Evolutionary conservation across 2,113 vertebrate species (phyloP).

Genomic region (Sinocyclocheilus maitianheensis): DNA sequence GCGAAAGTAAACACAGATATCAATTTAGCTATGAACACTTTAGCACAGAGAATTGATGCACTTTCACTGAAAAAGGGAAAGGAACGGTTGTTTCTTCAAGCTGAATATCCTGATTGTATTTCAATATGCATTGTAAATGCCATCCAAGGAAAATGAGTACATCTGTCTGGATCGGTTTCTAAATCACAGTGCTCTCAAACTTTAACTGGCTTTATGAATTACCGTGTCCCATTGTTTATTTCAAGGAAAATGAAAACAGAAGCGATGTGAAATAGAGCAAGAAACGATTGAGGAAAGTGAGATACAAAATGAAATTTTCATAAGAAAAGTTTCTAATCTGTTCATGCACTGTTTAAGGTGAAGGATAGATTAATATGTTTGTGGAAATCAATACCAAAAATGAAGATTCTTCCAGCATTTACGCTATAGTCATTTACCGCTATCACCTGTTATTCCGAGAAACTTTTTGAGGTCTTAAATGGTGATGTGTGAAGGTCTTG

Average conservation of each 20-base stretch:
- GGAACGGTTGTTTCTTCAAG: background rate
- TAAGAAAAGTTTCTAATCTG: background rate
- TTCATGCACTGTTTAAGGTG: background rate
- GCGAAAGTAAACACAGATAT: constrained; percentile 32
- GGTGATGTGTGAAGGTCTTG: too few species aligned
- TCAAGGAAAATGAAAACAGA: background rate
- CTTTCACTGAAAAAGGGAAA: background rate
- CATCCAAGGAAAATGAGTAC: background rate
- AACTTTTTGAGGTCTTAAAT: background rate
- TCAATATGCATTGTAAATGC: background rate
- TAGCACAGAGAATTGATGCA: background rate
- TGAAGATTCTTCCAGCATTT: background rate
- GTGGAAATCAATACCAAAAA: background rate
- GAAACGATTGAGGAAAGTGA: background rate
- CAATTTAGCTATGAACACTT: background rate
- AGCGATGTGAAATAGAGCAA: background rate
- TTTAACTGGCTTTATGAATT: constrained; percentile 3
- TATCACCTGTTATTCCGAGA: constrained; percentile 4
- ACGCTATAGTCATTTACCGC: background rate
- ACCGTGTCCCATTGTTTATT: background rate
- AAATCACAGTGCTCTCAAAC: background rate
- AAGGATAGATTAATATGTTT: background rate
- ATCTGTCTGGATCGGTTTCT: background rate
- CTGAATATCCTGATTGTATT: background rate
- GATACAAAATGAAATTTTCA: background rate